Evolutionary conservation across 2,113 vertebrate genomes (phyloP).

Genomic region (Perognathus longimembris): DNA sequence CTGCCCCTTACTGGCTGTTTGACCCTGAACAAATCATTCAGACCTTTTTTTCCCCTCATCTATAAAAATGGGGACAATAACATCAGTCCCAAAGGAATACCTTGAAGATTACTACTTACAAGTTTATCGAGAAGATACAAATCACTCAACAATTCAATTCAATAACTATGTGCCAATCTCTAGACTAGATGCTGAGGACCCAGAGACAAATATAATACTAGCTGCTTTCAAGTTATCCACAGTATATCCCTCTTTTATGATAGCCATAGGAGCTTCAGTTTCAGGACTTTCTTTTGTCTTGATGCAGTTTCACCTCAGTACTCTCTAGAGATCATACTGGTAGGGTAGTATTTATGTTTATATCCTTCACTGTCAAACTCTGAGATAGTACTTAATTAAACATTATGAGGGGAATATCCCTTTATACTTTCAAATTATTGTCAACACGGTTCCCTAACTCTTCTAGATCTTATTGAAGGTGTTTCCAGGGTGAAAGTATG

Average conservation of each 20-base stretch:
- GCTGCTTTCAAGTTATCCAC: slow-evolving; percentile 10
- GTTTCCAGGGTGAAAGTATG: slow-evolving; percentile 39
- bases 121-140: neutral
- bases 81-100: neutral
- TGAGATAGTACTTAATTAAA: slow-evolving; percentile 37
- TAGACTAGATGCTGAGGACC: neutral
- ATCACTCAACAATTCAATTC: slow-evolving; percentile 40
- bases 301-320: slow-evolving; percentile 22
- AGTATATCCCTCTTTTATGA: slow-evolving; percentile 44
- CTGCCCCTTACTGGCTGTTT: neutral
- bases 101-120: slow-evolving; percentile 19
- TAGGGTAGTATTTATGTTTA: slow-evolving; percentile 23
- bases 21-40: slow-evolving; percentile 31
- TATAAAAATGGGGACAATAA: slow-evolving; percentile 23
- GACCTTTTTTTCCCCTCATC: slow-evolving; percentile 18
- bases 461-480: slow-evolving; percentile 20
- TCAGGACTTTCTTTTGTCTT: slow-evolving; percentile 48
- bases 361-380: slow-evolving; percentile 36
- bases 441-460: slow-evolving; percentile 18
- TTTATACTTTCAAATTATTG: slow-evolving; percentile 39
- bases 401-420: neutral
- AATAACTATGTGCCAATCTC: slow-evolving; percentile 21
- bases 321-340: slow-evolving; percentile 23
- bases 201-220: slow-evolving; percentile 14
- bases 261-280: neutral